Base-by-base conservation (phyloP, 1,140 invertebrate species). In the Episyrphus balteatus region DNA sequence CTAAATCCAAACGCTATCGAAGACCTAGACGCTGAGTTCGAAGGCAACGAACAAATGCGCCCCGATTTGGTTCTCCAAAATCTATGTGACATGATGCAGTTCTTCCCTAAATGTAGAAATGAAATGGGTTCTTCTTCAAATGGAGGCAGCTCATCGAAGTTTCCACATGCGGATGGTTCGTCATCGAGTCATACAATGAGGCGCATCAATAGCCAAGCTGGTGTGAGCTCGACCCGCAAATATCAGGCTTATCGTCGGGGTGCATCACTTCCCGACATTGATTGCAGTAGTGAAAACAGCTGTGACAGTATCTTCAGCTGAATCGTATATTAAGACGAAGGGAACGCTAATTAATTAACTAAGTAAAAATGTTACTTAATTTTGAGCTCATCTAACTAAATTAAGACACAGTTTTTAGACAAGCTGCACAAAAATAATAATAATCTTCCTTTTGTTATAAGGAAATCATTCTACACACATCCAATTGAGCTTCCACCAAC, bases 221-320 rank as follows among this genome's bases (percentile, higher is more conserved):
- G 44, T 34, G 30, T 41, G 11, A 42, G 14, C 13, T 17, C 36
- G 37, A 15, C 21, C 7, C 12, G 31, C 3, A 44, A 21, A 44
- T 33, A 13, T 33, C 34, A 51, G 44, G 2, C 12, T 13, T 63
- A 61, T 52, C 56, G 60, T 5, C 54, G 62, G n/a, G 58, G 57
- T 10, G 57, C 49, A 6, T 65, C 62, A 1, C 42, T 65, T 51
- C 61, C 63, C 13, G 55, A 56, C 7, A 61, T 66, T 51, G 63
- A 66, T 43, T 66, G 54, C 15, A 66, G 59, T 37, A 66, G 61
- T 51, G 61, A 64, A 46, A 65, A 64, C 47, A 66, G 63, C 44
- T 66, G 61, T 54, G 63, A 66, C 38, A 65, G 62, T 44, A 56
- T 63, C 31, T 52, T 63, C 30, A 19, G 48, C 17, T 49, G 41